A percentile compares a stretch with the other conserved stretches of the same genome.
Evolutionary conservation across 2,113 vertebrate genomes (phyloP).

Genomic region (Nesoenas mayeri): DNA sequence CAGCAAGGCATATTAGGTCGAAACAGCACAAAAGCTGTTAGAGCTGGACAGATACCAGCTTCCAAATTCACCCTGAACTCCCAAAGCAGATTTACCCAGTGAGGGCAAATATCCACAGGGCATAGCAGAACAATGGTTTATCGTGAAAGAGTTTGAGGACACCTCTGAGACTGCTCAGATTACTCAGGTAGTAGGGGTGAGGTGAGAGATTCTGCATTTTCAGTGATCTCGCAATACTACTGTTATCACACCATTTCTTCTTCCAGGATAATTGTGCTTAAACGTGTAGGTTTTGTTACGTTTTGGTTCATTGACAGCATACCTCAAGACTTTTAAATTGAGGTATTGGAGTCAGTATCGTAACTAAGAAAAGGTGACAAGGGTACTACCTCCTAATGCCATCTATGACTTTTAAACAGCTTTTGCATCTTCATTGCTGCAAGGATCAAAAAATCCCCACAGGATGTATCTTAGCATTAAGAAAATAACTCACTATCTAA

Average conservation of each 20-base stretch:
- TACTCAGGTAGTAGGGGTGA: background rate
- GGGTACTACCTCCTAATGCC: background rate
- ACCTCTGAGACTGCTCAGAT: background rate
- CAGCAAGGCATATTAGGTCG: background rate
- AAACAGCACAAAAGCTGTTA: background rate
- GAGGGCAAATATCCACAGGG: background rate
- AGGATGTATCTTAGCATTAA: background rate
- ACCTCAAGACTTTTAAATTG: background rate
- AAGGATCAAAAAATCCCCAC: background rate
- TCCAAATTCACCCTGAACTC: background rate
- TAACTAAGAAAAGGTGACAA: background rate
- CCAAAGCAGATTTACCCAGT: background rate
- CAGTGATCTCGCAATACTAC: background rate
- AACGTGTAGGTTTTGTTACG: background rate
- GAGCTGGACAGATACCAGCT: background rate
- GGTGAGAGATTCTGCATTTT: background rate
- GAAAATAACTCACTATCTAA: background rate
- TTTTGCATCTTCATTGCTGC: background rate
- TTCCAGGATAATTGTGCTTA: background rate
- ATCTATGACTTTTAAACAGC: background rate
- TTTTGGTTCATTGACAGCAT: background rate
- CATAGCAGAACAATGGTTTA: background rate
- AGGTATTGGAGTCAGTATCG: background rate
- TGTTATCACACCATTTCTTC: background rate
- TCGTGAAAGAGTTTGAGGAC: background rate